Base-by-base conservation (phyloP, 2,888 invertebrate species). In the Anarsia innoxiella region DNA sequence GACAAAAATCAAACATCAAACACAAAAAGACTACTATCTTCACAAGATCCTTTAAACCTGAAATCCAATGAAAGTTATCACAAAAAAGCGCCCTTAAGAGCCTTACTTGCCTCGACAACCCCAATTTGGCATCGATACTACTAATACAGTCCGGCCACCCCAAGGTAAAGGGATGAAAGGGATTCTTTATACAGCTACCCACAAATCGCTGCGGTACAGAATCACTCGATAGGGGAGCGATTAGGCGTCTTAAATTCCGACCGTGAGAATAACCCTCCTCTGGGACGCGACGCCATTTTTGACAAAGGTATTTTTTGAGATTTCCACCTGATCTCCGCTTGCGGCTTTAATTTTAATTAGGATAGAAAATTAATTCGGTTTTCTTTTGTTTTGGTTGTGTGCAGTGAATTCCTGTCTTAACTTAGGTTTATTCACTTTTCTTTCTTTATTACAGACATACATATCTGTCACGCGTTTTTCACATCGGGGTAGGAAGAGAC, bases 91-190 rank as follows among this genome's bases (percentile, higher is more conserved):
- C 63, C 58, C 62, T 51, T 73, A 63, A 64, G 61, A 64, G 66
- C 62, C 53, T 73, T 64, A 64, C 63, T 64, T 68, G 61, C 56
- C 59, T 58, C 52, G 58, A 56, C 56, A 52, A 63, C 77, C 79
- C 77, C 73, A 78, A 79, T 78, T 80, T 77, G 75, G 64, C 72
- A 79, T 82, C 77, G 79, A 82, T 80, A 80, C 73, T 61, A 68
- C 65, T 62, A 68, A 71, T 69, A 61, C 60, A 66, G 74, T 68
- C 73, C 74, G 62, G 60, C 51, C 57, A 63, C 66, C 62, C 66
- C 39, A 48, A 59, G 57, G 60, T 60, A 60, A 68, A 66, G 68
- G 78, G 77, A 77, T 79, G 76, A 75, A 73, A 72, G 72, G 68
- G 70, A 66, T 70, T 70, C 65, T 71, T 75, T 70, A 67, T 65